Base-by-base conservation (phyloP, 2,888 invertebrate species). In the Lordiphosa andalusiaca region DNA sequence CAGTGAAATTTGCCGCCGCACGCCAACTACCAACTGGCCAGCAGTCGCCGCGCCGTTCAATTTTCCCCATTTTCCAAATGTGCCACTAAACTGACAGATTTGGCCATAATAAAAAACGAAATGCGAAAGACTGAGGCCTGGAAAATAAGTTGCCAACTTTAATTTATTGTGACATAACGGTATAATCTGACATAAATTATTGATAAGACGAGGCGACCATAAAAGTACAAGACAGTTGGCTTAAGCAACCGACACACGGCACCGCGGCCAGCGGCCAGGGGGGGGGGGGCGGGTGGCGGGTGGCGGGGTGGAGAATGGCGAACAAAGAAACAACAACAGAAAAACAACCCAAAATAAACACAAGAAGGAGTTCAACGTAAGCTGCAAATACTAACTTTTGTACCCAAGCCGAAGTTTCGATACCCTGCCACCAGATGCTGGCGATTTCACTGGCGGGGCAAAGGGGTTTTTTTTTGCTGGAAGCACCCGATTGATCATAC, bases 101-200 rank as follows among this genome's bases (percentile, higher is more conserved):
- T 78, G 84, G 82, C 82, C 82, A 78, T 78, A 78, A 78, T 82
- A 81, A 82, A 82, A 82, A 81, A 67, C 53, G 58, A 69, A 64
- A 58, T 64, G 33, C 38, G 36, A 41, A 47, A 35, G 9, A 21
- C 40, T 12, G 42, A 52, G 44, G 70, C 67, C 69, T 82, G 85
- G 64, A 84, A 81, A 85, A 81, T 85, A 83, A 87, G 87, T 87
- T 86, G 86, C 80, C 82, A 81, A 82, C 87, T 82, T 83, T 86
- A 87, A 87, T 87, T 88, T 86, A 87, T 80, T 87, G 84, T 88
- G 88, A 86, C 88, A 85, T 84, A 84, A 80, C 86, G 74, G 75
- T 85, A 81, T 86, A 87, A 86, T 86, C 82, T 85, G 87, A 88
- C 87, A 88, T 88, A 88, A 87, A 87, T 87, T 85, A 87, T 87